Conservation (phyloP, 2,797 vertebrate species). For the Pogonophryne albipinna region DNA sequence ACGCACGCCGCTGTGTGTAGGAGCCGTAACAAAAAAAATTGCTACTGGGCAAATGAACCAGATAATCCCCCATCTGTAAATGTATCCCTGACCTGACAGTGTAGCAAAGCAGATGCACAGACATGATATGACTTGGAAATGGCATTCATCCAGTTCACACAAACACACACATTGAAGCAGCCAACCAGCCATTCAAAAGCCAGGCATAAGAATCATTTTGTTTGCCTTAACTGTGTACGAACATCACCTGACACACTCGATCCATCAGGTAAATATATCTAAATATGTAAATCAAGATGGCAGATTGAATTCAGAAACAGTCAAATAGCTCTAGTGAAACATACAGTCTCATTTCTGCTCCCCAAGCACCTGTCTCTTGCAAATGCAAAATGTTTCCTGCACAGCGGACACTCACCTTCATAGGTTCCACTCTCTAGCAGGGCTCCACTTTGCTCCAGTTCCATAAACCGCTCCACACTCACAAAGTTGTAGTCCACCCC, state of each 20-base stretch:
- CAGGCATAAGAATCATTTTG: conserved; percentile 41
- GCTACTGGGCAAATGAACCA: conserved; percentile 72
- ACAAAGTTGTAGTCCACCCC: conserved; percentile 99
- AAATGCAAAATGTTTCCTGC: conserved; percentile 36
- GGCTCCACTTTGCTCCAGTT: conserved; percentile 99
- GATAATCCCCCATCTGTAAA: conserved; percentile 71
- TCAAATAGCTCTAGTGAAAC: conserved; percentile 36
- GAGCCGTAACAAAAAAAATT: conserved; percentile 21
- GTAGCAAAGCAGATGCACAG: conserved; percentile 69
- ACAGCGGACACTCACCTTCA: conserved; percentile 90
- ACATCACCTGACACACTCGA: conserved; percentile 46
- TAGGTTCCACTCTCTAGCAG: conserved; percentile 99
- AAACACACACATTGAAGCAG: conserved; percentile 1
- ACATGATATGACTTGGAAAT: conserved; percentile 65
- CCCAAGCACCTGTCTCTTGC: conserved; percentile 41
- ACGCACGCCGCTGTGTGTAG: no score
- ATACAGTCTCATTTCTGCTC: conserved; percentile 39
- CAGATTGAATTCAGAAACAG: conserved; percentile 44
- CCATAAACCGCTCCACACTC: conserved; percentile 99
- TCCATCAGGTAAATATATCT: conserved; percentile 42
- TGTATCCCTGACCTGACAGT: conserved; percentile 71
- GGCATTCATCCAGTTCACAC: conserved; percentile 55
- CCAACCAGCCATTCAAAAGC: conserved; percentile 26
- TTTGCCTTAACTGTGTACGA: conserved; percentile 49
- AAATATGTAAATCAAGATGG: background rate